These are phyloP conservation scores for Montipora capricornis DNA, from an alignment of 64 coral and sea anemone genomes.

Conservation along the genomic window DNA sequence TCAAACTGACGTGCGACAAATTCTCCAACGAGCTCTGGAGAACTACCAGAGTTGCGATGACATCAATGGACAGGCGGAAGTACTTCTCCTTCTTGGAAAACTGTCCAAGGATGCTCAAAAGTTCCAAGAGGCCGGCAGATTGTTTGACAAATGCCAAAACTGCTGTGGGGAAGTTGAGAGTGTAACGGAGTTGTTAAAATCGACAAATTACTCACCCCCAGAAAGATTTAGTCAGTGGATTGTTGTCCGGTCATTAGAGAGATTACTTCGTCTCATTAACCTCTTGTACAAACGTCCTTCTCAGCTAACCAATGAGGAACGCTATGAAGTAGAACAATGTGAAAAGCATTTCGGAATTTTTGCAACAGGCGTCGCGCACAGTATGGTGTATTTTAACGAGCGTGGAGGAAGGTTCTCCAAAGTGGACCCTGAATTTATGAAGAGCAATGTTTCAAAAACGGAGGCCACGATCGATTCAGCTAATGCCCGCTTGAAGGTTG, in stretches of 20 bases:
- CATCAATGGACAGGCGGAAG: constrained; percentile 67
- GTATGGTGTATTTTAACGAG: constrained; percentile 3
- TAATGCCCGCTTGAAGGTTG: constrained; percentile 23
- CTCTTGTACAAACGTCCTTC: constrained; percentile 47
- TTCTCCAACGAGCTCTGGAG: constrained; percentile 44
- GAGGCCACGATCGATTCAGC: not conserved
- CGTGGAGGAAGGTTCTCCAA: constrained; percentile 53
- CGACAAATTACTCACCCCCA: constrained; percentile 7
- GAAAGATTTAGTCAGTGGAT: constrained; percentile 50
- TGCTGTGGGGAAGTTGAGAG: constrained; percentile 81
- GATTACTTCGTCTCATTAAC: constrained; percentile 50
- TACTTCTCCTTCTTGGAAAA: constrained; percentile 48
- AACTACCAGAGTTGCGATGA: constrained; percentile 56
- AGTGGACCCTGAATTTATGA: not conserved
- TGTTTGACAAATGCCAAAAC: constrained; percentile 65
- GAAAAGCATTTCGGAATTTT: constrained; percentile 79
- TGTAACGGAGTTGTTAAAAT: constrained; percentile 43
- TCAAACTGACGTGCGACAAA: not conserved
- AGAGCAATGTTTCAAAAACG: not conserved
- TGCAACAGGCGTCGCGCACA: not conserved
- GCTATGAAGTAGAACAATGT: constrained; percentile 49
- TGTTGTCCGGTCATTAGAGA: constrained; percentile 63
- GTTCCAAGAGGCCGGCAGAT: constrained; percentile 59
- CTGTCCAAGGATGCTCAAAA: not conserved
- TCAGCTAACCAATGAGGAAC: not conserved